Evolutionary conservation across 2,113 vertebrate species (phyloP).

Genomic region (Corythornis cristatus): DNA sequence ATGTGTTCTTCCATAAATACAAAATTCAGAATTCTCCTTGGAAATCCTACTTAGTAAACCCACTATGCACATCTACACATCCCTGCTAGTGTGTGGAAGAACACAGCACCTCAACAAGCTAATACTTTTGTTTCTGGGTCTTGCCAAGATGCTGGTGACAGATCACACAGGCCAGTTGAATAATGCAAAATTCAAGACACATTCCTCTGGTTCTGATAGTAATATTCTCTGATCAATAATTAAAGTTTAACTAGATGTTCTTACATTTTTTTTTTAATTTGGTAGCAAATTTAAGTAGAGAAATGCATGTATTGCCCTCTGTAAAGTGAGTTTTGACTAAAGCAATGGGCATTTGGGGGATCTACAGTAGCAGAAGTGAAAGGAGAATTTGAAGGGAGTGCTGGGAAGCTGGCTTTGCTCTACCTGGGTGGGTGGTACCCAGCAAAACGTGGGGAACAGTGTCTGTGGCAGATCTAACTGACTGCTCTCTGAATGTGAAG

Average conservation of each 20-base stretch:
- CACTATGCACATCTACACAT: accelerated
- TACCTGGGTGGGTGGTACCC: accelerated
- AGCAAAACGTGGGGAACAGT: neutral
- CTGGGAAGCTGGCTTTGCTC: neutral
- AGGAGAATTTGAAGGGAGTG: neutral
- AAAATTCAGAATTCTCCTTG: neutral
- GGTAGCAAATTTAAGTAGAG: neutral
- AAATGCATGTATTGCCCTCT: neutral
- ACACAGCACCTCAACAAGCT: neutral
- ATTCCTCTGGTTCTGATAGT: neutral
- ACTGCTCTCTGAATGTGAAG: neutral
- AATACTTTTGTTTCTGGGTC: neutral
- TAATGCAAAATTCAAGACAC: neutral
- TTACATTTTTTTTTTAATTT: neutral
- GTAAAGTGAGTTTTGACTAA: neutral
- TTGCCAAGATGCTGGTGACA: neutral
- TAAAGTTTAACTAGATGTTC: neutral
- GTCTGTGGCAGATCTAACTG: neutral
- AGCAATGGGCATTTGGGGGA: neutral
- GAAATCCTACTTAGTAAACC: neutral
- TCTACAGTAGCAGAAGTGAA: neutral
- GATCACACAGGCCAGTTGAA: neutral
- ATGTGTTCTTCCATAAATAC: neutral
- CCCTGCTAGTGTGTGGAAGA: neutral
- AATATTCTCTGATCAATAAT: neutral